Evolutionary conservation across 1,140 invertebrate species (phyloP).

Genomic region (Hyles vespertilio): DNA sequence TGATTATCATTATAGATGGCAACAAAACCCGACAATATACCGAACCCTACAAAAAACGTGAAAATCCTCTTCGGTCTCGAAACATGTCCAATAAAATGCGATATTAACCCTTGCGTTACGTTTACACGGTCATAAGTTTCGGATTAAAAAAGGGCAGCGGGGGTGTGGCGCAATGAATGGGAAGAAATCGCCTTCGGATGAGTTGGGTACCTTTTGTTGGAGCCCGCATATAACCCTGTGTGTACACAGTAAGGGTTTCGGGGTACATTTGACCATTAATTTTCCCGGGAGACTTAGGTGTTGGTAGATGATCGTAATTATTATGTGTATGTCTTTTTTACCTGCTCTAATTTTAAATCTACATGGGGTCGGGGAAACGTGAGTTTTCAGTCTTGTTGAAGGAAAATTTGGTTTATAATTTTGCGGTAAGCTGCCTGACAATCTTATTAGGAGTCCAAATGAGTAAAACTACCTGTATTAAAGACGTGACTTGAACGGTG

Average conservation of each 20-base stretch:
- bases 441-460: too few relatives aligned
- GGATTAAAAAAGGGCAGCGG: constrained; percentile 41
- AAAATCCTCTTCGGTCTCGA: constrained; percentile 6
- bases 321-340: background rate
- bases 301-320: too few relatives aligned
- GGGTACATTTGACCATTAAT: background rate
- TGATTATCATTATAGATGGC: too few relatives aligned
- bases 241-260: constrained; percentile 5
- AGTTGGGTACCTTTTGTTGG: constrained; percentile 23
- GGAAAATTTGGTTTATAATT: too few relatives aligned
- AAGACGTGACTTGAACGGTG: too few relatives aligned
- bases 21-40: too few relatives aligned
- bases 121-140: constrained; percentile 53
- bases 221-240: constrained; percentile 14
- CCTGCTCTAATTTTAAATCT: background rate
- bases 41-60: too few relatives aligned
- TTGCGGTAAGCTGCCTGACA: too few relatives aligned
- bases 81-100: constrained; percentile 42
- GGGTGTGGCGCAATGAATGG: constrained; percentile 25
- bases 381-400: too few relatives aligned
- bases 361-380: background rate
- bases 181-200: constrained; percentile 25
- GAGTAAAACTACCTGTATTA: too few relatives aligned
- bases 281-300: too few relatives aligned
- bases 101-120: constrained; percentile 49